These are phyloP conservation scores for Acanthacorydalis orientalis DNA, from an alignment of 2,888 invertebrate species.

Conservation along the genomic window DNA sequence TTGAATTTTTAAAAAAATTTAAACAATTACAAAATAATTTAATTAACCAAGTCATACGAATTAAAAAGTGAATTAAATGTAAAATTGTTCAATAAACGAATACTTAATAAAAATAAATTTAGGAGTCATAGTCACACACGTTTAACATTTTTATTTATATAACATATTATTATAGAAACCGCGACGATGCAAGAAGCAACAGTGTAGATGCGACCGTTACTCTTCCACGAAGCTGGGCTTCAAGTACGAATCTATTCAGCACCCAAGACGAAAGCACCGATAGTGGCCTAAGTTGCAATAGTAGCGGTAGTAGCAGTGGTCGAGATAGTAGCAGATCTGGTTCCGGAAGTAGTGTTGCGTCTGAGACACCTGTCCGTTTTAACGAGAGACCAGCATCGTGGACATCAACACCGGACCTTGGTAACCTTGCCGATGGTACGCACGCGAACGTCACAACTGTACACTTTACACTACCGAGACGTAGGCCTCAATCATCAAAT, in stretches of 20 bases:
- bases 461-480: conserved; percentile 48
- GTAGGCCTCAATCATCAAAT: conserved; percentile 43
- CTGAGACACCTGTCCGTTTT: background rate
- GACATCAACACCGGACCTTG: conserved; percentile 72
- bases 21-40: no score
- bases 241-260: conserved; percentile 48
- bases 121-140: no score
- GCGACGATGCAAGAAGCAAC: conserved; percentile 25
- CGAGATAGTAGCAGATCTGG: conserved; percentile 7
- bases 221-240: conserved; percentile 48
- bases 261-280: conserved; percentile 15
- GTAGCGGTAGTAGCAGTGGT: conserved; percentile 9
- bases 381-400: conserved; percentile 38
- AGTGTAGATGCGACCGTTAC: background rate
- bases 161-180: conserved; percentile 20
- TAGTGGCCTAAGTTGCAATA: conserved; percentile 6
- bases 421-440: conserved; percentile 39
- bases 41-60: no score
- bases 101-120: no score
- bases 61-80: no score
- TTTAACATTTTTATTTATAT: background rate
- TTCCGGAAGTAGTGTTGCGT: conserved; percentile 3
- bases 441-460: conserved; percentile 44
- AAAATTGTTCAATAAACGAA: no score
- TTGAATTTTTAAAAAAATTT: no score